Conservation (phyloP, 2,797 vertebrate genomes). For the Hephaestus fuliginosus region DNA sequence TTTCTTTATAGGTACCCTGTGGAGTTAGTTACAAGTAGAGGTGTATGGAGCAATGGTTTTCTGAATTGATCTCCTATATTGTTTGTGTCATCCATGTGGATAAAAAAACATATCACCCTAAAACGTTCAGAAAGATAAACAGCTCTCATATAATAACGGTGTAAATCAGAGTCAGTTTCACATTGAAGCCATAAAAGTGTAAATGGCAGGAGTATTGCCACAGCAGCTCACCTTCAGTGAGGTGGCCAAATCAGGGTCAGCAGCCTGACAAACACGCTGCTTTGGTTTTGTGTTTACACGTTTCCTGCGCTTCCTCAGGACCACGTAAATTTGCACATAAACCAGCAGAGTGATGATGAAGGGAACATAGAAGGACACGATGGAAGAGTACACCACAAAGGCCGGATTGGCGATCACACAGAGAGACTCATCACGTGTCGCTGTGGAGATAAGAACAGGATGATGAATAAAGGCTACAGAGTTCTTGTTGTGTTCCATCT, state of each 20-base stretch:
- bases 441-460: slow-evolving; percentile 83
- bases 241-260: slow-evolving; percentile 77
- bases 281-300: slow-evolving; percentile 97
- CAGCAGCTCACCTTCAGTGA: slow-evolving; percentile 90
- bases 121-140: slow-evolving; percentile 4
- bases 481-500: background rate
- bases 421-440: slow-evolving; percentile 89
- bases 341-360: slow-evolving; percentile 99
- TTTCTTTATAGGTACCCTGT: too few species aligned
- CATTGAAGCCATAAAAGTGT: slow-evolving; percentile 18
- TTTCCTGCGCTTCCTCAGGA: slow-evolving; percentile 94
- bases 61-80: background rate
- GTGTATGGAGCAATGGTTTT: background rate
- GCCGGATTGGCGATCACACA: slow-evolving; percentile 97
- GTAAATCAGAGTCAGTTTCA: slow-evolving; percentile 22
- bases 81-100: background rate
- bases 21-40: too few species aligned
- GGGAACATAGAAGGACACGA: slow-evolving; percentile 99
- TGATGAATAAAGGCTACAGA: slow-evolving; percentile 18
- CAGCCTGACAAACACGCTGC: slow-evolving; percentile 85
- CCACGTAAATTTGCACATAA: slow-evolving; percentile 98
- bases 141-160: background rate
- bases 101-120: background rate
- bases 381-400: slow-evolving; percentile 98
- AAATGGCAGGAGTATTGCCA: background rate